phyloP scores from a whole-genome alignment of 92 coral and sea anemone genomes.

The Parazoanthus darwini region DNA sequence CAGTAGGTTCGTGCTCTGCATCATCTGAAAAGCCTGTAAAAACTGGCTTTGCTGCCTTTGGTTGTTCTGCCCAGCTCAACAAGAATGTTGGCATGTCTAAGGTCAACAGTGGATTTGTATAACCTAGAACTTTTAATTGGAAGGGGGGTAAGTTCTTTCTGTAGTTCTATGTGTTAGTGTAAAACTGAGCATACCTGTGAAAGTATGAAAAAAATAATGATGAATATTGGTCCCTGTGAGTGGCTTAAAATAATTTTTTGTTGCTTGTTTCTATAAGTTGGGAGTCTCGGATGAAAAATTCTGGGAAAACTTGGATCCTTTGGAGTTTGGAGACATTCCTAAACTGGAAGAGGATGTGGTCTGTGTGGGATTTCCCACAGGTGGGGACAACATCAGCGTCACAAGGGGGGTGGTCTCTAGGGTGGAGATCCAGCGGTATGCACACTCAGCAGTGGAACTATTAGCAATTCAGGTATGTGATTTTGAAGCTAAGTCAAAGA shows the following conservation, averaged over 20 bases:
- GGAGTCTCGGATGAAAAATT: conserved; percentile 74
- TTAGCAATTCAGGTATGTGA: conserved; percentile 79
- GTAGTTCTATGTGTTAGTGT: too few species aligned
- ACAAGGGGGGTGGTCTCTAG: conserved; percentile 94
- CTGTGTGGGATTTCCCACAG: conserved; percentile 91
- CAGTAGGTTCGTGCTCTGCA: too few species aligned
- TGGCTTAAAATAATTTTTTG: background rate
- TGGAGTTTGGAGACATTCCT: conserved; percentile 81
- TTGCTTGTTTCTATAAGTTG: conserved; percentile 58
- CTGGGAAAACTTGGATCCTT: conserved; percentile 85
- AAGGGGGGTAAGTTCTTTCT: background rate
- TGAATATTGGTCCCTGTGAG: too few species aligned
- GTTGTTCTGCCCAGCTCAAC: too few species aligned
- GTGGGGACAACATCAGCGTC: conserved; percentile 90
- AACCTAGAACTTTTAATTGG: too few species aligned
- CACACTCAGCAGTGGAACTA: conserved; percentile 87
- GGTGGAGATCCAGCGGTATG: conserved; percentile 91
- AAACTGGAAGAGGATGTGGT: conserved; percentile 89
- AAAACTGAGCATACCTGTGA: too few species aligned
- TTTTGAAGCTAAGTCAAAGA: background rate
- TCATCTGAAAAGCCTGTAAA: too few species aligned
- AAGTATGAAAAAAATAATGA: too few species aligned
- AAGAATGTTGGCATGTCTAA: too few species aligned
- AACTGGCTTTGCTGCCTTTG: too few species aligned
- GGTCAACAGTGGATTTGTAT: too few species aligned